These are phyloP conservation scores for Antennarius striatus DNA, from an alignment of 2,113 vertebrate species.

Conservation along the genomic window DNA sequence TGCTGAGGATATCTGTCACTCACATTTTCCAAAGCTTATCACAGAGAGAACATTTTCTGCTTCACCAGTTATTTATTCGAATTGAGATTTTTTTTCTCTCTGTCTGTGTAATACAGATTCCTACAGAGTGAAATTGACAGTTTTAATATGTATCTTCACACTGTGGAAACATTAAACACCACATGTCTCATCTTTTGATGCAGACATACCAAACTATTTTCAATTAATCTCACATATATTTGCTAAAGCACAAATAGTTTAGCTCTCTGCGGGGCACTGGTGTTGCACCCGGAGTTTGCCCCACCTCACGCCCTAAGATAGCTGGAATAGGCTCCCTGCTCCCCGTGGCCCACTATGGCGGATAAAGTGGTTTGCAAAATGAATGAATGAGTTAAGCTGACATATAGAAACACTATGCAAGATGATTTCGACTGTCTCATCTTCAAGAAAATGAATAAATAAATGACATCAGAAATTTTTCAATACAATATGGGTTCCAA, in stretches of 20 bases:
- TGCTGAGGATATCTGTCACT: constrained; percentile 68
- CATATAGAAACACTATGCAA: too few species aligned
- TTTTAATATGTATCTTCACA: constrained; percentile 37
- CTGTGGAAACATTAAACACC: constrained; percentile 40
- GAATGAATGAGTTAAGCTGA: too few species aligned
- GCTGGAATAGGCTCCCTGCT: too few species aligned
- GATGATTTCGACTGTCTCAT: too few species aligned
- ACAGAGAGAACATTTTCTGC: constrained; percentile 68
- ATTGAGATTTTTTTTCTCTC: constrained; percentile 54
- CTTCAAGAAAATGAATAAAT: too few species aligned
- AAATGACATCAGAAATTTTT: too few species aligned
- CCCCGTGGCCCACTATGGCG: too few species aligned
- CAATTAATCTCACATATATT: constrained; percentile 11
- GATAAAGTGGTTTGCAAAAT: too few species aligned
- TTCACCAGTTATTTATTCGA: constrained; percentile 53
- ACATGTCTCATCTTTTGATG: constrained; percentile 29
- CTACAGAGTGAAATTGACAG: constrained; percentile 36
- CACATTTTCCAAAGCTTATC: constrained; percentile 68
- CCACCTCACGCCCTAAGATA: too few species aligned
- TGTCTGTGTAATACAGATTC: constrained; percentile 44
- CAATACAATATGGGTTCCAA: too few species aligned
- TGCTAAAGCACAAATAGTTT: constrained; percentile 18
- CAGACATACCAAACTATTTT: constrained; percentile 19
- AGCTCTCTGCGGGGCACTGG: too few species aligned
- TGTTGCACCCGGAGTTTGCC: too few species aligned